Conservation (phyloP, 2,113 vertebrate species). For the Aptenodytes forsteri region DNA sequence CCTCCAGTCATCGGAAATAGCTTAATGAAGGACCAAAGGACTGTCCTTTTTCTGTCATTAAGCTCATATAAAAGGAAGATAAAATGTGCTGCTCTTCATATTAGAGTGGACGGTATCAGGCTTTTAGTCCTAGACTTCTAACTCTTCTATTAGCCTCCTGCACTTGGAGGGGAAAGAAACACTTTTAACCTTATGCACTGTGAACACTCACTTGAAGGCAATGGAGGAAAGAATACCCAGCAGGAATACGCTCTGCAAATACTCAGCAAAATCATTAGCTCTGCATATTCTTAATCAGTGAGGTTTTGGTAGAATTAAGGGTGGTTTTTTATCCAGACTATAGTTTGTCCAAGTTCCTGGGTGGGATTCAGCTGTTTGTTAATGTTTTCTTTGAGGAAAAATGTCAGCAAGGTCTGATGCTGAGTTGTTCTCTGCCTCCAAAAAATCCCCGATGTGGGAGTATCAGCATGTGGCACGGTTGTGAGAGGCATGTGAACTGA, state of each 20-base stretch:
- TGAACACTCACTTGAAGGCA: neutral
- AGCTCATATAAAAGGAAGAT: neutral
- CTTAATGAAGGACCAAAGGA: neutral
- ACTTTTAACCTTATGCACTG: neutral
- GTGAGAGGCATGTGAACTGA: neutral
- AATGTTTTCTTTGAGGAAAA: neutral
- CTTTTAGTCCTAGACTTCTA: neutral
- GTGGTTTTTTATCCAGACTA: neutral
- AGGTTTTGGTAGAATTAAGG: neutral
- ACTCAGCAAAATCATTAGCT: neutral
- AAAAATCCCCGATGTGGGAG: rapidly evolving
- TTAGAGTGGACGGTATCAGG: neutral
- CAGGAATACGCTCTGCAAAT: neutral
- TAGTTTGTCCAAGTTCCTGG: neutral
- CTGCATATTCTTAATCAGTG: neutral
- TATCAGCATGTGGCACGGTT: rapidly evolving
- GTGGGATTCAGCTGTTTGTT: neutral
- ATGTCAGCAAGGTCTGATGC: neutral
- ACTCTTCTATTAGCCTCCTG: neutral
- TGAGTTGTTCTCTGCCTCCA: neutral
- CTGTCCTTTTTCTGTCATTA: neutral
- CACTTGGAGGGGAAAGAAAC: neutral
- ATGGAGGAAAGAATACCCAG: neutral
- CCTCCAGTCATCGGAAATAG: neutral
- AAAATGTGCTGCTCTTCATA: neutral